Evolutionary conservation across 2,113 vertebrate genomes (phyloP), one percentile per base, ranked within the genome.

Genomic region (Chamaetylas fuelleborni): DNA sequence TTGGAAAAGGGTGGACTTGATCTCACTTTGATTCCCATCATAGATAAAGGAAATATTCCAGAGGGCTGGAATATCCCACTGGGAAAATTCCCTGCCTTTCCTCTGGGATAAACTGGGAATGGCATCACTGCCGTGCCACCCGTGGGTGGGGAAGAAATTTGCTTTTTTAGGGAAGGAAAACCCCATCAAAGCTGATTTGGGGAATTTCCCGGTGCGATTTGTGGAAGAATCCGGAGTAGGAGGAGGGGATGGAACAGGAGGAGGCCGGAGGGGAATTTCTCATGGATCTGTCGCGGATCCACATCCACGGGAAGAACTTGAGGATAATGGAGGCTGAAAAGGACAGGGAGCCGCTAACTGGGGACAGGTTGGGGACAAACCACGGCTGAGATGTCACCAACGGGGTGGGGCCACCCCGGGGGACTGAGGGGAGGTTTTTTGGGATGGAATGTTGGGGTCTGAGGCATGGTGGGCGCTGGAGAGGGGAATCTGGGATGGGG

Each of bases 241-340:
- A 73, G 38, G 38, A n/a, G 38, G 48, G 57, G 33, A 3, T 1
- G 71, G 70, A 58, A 34, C 14, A 4, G 80, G 34, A 29, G 29
- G 24, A 1, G 31, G 69, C 88, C 19, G 51, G 64, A 81, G 86
- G 91, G 95, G 57, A 85, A 85, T 93, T 60, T 36, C 79, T 81
- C 73, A 62, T 12, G 93, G 79, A 42, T 31, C 62, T 28, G 61
- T 45, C 86, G 57, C 82, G 25, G 40, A 45, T 84, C 57, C 86
- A 5, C 74, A 10, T 45, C 56, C 51, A 18, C 20, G 3, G 29
- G 12, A 14, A 78, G 40, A 71, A 51, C 20, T 83, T 90, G 93
- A 88, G 66, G 45, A 24, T 92, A 45, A 95, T 28, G 79, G 93
- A 47, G 89, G 79, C 11, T 92, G 95, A 92, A 96, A 93, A 92